phyloP scores from a whole-genome alignment of 2,797 vertebrate genomes.

The Leptodactylus fallax region DNA sequence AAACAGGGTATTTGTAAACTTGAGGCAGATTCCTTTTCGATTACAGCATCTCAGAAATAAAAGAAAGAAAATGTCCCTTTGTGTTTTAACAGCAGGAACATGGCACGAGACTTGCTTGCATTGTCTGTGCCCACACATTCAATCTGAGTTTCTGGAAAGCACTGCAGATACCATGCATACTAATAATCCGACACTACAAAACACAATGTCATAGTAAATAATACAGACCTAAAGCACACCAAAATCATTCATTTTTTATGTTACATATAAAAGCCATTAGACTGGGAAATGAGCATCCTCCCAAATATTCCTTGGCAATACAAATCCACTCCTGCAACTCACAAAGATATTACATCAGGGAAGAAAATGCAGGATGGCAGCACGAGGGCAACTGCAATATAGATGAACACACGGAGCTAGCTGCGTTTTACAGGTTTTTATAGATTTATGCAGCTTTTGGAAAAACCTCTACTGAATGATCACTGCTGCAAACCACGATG shows the following conservation, averaged over 20 bases:
- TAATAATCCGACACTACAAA: background rate
- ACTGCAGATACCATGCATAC: constrained; percentile 18
- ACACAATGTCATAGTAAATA: background rate
- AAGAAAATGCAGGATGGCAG: background rate
- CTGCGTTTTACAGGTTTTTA: too few species aligned
- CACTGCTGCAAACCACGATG: too few species aligned
- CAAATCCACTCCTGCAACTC: constrained; percentile 34
- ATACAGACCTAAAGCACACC: background rate
- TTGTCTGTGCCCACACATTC: constrained; percentile 13
- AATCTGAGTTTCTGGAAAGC: constrained; percentile 5
- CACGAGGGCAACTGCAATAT: background rate
- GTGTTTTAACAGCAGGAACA: constrained; percentile 3
- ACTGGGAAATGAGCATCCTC: background rate
- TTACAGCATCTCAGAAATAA: background rate
- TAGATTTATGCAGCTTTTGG: too few species aligned
- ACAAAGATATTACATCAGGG: constrained; percentile 51
- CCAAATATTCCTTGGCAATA: background rate
- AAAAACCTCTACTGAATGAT: too few species aligned
- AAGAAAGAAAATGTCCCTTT: background rate
- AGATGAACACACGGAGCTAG: too few species aligned
- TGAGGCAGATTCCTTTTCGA: background rate
- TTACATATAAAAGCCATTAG: too few species aligned
- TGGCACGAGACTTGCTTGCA: background rate
- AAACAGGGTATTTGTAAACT: background rate
- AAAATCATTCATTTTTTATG: background rate